A percentile compares a stretch with the other conserved stretches of the same genome.
Conservation (phyloP, 2,888 invertebrate species). For the Nipponacmea schrenckii region DNA sequence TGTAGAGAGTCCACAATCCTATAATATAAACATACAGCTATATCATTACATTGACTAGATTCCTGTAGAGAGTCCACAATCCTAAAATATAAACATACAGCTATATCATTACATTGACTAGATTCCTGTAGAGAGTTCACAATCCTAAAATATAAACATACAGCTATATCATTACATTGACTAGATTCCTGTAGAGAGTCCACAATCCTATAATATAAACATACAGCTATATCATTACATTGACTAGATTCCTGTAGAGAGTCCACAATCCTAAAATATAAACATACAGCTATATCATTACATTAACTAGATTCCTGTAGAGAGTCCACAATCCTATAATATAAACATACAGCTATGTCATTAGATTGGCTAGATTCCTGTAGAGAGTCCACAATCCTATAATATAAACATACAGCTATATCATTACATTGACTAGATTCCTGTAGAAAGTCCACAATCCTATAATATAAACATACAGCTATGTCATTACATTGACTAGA, state of each 20-base stretch:
- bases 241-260: conserved; percentile 92
- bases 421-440: conserved; percentile 88
- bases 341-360: background rate
- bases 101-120: conserved; percentile 81
- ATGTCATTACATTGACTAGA: conserved; percentile 85
- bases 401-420: conserved; percentile 69
- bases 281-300: conserved; percentile 74
- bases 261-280: conserved; percentile 81
- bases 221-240: conserved; percentile 76
- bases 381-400: conserved; percentile 68
- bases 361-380: no score
- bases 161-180: conserved; percentile 78
- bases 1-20: conserved; percentile 93
- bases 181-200: conserved; percentile 93
- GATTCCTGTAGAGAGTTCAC: conserved; percentile 95
- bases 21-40: conserved; percentile 66
- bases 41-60: conserved; percentile 84
- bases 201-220: conserved; percentile 77
- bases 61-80: conserved; percentile 94
- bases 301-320: conserved; percentile 91
- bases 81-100: conserved; percentile 70
- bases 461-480: conserved; percentile 67
- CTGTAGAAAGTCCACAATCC: conserved; percentile 92
- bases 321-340: conserved; percentile 85
- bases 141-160: conserved; percentile 74